Base-by-base conservation (phyloP, 2,888 invertebrate species). In the Muschampia staudingeri region DNA sequence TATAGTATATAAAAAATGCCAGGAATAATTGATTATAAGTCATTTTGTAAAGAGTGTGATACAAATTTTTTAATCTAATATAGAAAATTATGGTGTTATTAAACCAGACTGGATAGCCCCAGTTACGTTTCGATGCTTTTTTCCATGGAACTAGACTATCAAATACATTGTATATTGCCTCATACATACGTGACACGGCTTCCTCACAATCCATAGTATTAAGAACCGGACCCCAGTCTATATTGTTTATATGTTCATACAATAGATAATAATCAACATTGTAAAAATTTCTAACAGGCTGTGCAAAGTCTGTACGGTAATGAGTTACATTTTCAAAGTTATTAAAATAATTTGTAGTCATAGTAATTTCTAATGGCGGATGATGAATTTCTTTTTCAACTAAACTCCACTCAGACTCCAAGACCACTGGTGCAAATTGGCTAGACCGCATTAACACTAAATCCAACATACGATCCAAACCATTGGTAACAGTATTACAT, bases 41-140 rank as follows among this genome's bases (percentile, higher is more conserved):
- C 6, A 65, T 65, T 70, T 70, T 70, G n/a, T 40, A 40, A 70
- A 70, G 40, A 3, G 8, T 37, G 8, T 70, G 70, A 40, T 37
- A 70, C 37, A 37, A 19, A 16, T 70, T 37, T 70, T 70, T 70
- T n/a, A 70, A 14, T 14, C 37, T 70, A 16, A 70, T 16, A 37
- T 70, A 40, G 16, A 8, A n/a, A 40, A 70, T 37, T 0, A 70
- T 14, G 37, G n/a, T 9, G 3, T 70, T 12, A 7, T 37, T 5
- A 37, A 40, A 70, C 70, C 70, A 70, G 12, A 37, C 70, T 16
- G 70, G 70, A 12, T 40, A 70, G 5, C 4, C 12, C 37, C 40
- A 70, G n/a, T 70, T 34, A 37, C 7, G 8, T 6, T 34, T 34
- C 16, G 65, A 25, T 25, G 25, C 8, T 30, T 25, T 65, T 25